Evolutionary conservation across 2,888 invertebrate species (phyloP), one percentile per base, ranked within the genome.

Genomic region (Mantis religiosa): DNA sequence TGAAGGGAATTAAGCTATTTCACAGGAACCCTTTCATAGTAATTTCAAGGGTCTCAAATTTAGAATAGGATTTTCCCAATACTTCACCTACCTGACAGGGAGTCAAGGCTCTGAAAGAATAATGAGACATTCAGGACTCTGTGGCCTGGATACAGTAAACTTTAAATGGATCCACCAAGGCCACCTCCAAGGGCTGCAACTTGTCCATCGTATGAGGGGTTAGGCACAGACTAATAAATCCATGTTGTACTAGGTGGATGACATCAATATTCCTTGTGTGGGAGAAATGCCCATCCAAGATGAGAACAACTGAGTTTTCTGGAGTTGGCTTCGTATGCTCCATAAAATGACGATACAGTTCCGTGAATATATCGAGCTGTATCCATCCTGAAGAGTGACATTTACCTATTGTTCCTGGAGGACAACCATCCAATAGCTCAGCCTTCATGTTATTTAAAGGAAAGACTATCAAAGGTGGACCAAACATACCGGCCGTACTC

Each of bases 341-440:
- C 8, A 82, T 88, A 86, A 92, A 92, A 90, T 92, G n/a, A n/a
- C n/a, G n/a, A n/a, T n/a, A n/a, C n/a, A n/a, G n/a, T n/a, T n/a
- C n/a, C n/a, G n/a, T n/a, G n/a, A n/a, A n/a, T n/a, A n/a, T n/a
- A n/a, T n/a, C n/a, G n/a, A n/a, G 92, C 54, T 92, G 92, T 14
- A 92, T 91, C 92, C 92, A 92, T 25, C 92, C 92, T 89, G 90
- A 90, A 89, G 91, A 90, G 89, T 92, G 91, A 87, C 91, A 91
- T 84, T 88, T 91, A 86, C 90, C 91, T n/a, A 92, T 91, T 85
- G 91, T 89, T 83, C 91, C 91, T 34, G 91, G 90, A 85, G 92
- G 92, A 25, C 91, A 91, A 34, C 91, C 91, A 88, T 92, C 90
- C 84, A 92, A 89, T 15, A 84, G n/a, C n/a, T n/a, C n/a, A n/a